Evolutionary conservation across 2,113 vertebrate species (phyloP).

Genomic region (Lophius piscatorius): DNA sequence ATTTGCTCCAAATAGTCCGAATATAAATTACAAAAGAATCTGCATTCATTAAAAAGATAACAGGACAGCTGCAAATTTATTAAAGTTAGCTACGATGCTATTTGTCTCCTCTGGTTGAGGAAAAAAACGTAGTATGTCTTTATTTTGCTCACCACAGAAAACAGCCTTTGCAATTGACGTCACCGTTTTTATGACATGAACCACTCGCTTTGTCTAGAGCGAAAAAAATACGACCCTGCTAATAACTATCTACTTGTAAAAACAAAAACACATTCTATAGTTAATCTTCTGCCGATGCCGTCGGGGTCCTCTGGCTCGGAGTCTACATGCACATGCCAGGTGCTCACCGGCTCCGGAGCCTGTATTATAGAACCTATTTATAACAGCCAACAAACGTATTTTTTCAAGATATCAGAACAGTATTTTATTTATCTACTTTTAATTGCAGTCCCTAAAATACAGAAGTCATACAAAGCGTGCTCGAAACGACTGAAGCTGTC

Average conservation of each 20-base stretch:
- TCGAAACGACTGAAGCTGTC: too few relatives aligned
- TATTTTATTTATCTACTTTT: not conserved
- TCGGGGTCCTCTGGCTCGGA: conserved; percentile 56
- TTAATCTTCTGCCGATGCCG: conserved; percentile 23
- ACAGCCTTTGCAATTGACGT: not conserved
- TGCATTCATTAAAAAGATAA: too few relatives aligned
- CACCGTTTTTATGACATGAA: not conserved
- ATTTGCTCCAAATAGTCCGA: too few relatives aligned
- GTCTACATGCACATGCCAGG: conserved; percentile 4
- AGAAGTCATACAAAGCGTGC: too few relatives aligned
- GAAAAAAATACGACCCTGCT: not conserved
- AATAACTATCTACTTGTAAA: not conserved
- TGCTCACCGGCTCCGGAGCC: not conserved
- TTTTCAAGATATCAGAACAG: not conserved
- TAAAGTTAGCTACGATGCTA: too few relatives aligned
- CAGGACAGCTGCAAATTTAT: too few relatives aligned
- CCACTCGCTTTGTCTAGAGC: not conserved
- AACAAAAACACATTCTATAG: not conserved
- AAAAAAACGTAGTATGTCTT: not conserved
- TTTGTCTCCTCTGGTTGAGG: too few relatives aligned
- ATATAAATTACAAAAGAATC: too few relatives aligned
- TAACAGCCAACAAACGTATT: too few relatives aligned
- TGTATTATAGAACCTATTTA: not conserved
- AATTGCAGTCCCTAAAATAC: too few relatives aligned
- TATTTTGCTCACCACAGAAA: conserved; percentile 36